Percentiles rank a stretch among this genome's conserved stretches.
These are phyloP conservation scores for Cheiracanthium punctorium DNA, from an alignment of 2,888 invertebrate species.

Conservation along the genomic window DNA sequence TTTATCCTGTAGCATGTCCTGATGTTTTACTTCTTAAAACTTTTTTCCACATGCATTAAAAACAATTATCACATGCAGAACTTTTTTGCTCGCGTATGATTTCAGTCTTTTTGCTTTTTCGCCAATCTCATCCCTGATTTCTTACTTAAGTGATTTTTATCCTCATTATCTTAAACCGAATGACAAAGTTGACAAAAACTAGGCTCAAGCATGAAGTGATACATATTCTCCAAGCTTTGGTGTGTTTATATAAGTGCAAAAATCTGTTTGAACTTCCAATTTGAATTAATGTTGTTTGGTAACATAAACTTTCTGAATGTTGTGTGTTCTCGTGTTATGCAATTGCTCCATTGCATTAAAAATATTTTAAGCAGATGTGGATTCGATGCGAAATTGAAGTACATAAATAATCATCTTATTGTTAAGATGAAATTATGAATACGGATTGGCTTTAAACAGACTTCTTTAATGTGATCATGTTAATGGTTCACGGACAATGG, in stretches of 20 bases:
- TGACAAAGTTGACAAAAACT: neutral
- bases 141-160: neutral
- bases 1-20: no score
- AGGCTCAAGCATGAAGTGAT: constrained; percentile 15
- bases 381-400: neutral
- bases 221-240: neutral
- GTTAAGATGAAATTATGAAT: neutral
- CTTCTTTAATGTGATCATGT: neutral
- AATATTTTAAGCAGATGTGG: neutral
- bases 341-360: neutral
- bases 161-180: neutral
- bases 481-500: no score
- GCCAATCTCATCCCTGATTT: neutral
- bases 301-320: neutral
- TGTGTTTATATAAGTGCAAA: neutral
- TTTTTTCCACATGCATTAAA: no score
- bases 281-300: neutral
- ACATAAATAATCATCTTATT: neutral
- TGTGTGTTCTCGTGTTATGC: neutral
- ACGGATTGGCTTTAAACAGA: neutral
- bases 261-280: neutral
- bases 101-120: neutral
- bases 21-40: no score
- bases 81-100: no score
- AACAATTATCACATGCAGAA: no score